These are phyloP conservation scores for Cassiopea andromeda DNA, from an alignment of 30 jellyfish, hydroid and myxozoan genomes.

Conservation along the genomic window DNA sequence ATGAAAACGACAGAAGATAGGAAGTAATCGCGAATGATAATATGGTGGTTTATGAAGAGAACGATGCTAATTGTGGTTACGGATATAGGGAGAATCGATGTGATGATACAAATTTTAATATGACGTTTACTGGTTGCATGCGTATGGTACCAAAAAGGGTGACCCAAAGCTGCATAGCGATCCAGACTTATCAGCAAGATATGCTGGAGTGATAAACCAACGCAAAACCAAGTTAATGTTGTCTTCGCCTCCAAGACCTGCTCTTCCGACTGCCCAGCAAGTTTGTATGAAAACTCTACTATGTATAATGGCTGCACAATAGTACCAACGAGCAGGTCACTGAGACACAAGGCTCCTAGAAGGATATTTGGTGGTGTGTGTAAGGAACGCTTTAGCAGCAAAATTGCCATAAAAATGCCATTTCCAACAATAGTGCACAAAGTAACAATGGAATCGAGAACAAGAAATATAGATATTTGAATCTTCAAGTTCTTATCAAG, in stretches of 20 bases:
- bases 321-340: constrained; percentile 39
- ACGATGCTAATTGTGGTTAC: background rate
- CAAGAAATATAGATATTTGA: background rate
- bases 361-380: constrained; percentile 54
- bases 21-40: background rate
- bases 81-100: background rate
- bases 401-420: constrained; percentile 12
- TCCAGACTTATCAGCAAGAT: constrained; percentile 26
- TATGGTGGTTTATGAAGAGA: background rate
- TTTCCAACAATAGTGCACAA: constrained; percentile 24
- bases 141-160: constrained; percentile 32
- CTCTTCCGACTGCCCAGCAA: background rate
- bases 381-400: background rate
- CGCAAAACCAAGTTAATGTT: background rate
- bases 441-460: constrained; percentile 9
- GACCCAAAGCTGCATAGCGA: constrained; percentile 32
- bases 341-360: constrained; percentile 49
- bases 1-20: background rate
- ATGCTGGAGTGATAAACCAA: constrained; percentile 30
- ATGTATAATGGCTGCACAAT: constrained; percentile 45
- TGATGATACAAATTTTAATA: background rate
- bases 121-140: constrained; percentile 8
- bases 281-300: background rate
- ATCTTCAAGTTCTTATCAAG: background rate
- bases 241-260: background rate